Conservation (phyloP, 1,140 invertebrate genomes). For the Sesamia nonagrioides region DNA sequence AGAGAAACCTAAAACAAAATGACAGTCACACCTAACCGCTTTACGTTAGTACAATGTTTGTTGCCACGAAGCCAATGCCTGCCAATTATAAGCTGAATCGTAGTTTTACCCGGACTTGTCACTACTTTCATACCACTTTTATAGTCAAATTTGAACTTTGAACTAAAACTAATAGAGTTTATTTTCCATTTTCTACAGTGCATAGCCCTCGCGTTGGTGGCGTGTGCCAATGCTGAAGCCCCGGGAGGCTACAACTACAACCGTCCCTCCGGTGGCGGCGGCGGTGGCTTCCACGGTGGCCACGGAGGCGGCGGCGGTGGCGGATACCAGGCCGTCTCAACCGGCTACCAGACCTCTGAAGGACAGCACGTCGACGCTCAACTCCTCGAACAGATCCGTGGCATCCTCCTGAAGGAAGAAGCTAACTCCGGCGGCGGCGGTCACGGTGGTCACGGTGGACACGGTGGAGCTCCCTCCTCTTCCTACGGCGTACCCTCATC, state of each 20-base stretch:
- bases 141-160: background rate
- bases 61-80: too few relatives aligned
- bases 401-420: slow-evolving; percentile 92
- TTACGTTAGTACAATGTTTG: too few relatives aligned
- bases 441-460: slow-evolving; percentile 68
- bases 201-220: slow-evolving; percentile 86
- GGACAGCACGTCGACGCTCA: slow-evolving; percentile 91
- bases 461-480: slow-evolving; percentile 86
- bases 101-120: slow-evolving; percentile 35
- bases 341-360: slow-evolving; percentile 91
- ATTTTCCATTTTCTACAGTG: slow-evolving; percentile 76
- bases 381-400: slow-evolving; percentile 92
- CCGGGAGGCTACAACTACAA: slow-evolving; percentile 86
- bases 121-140: background rate
- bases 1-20: background rate
- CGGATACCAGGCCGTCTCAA: slow-evolving; percentile 90
- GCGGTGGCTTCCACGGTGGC: slow-evolving; percentile 86
- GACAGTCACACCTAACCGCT: too few relatives aligned
- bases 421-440: slow-evolving; percentile 86
- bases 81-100: background rate
- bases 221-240: slow-evolving; percentile 80
- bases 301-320: slow-evolving; percentile 80
- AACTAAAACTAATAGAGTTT: slow-evolving; percentile 30
- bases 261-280: slow-evolving; percentile 76
- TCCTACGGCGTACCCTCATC: slow-evolving; percentile 89